These are phyloP conservation scores for Antechinus flavipes DNA, from an alignment of 2,113 vertebrate genomes.

Conservation along the genomic window DNA sequence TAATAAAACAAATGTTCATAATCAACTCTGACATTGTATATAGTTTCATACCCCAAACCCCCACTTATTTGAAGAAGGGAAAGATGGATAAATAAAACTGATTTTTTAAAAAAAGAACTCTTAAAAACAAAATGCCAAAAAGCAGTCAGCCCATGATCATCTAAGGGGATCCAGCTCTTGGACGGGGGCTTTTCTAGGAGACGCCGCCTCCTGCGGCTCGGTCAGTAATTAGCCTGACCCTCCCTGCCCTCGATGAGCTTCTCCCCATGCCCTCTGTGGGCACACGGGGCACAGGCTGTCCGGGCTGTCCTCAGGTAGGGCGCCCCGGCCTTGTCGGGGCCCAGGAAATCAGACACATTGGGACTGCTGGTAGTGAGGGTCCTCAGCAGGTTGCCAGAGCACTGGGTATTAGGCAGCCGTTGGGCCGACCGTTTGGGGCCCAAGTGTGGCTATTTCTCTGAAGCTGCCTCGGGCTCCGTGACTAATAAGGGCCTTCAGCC, in stretches of 20 bases:
- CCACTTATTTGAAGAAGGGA: not conserved
- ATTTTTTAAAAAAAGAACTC: not conserved
- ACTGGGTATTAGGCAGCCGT: not conserved
- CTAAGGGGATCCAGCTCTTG: not conserved
- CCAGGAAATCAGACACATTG: not conserved
- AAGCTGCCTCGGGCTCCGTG: not conserved
- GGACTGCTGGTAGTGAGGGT: not conserved
- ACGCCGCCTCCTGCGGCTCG: not conserved
- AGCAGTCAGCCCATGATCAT: not conserved
- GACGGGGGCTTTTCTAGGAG: not conserved
- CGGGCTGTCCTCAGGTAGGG: not conserved
- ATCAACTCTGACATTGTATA: not conserved
- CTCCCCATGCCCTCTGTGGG: not conserved
- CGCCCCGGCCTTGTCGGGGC: not conserved
- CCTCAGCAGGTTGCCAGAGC: not conserved
- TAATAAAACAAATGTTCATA: not conserved
- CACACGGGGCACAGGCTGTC: not conserved
- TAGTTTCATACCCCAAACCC: not conserved
- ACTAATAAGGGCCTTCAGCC: not conserved
- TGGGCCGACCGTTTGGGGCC: not conserved
- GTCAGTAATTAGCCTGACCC: not conserved
- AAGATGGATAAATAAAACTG: not conserved
- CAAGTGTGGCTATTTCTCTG: not conserved
- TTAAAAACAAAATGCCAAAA: not conserved
- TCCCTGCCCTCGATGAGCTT: no score